A percentile compares a stretch with the other conserved stretches of the same genome.
These are phyloP conservation scores for Pterocles gutturalis DNA, from an alignment of 2,113 vertebrate genomes.

Conservation along the genomic window DNA sequence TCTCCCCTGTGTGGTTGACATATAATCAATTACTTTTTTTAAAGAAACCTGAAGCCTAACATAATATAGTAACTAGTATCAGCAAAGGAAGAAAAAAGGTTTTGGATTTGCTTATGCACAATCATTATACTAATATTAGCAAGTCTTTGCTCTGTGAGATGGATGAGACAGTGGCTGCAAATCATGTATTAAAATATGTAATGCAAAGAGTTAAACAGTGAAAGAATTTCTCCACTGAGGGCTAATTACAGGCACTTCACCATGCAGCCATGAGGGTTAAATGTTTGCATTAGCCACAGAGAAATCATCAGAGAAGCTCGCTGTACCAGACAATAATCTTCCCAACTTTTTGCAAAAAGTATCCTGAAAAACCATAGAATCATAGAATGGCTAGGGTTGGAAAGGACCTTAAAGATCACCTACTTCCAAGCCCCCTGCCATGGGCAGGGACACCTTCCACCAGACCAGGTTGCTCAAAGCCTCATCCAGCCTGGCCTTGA, in stretches of 20 bases:
- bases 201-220: background rate
- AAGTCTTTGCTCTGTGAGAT: background rate
- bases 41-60: background rate
- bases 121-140: background rate
- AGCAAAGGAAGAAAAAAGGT: background rate
- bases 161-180: background rate
- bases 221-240: background rate
- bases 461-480: no score
- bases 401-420: no score
- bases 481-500: no score
- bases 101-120: background rate
- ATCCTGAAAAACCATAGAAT: background rate
- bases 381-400: no score
- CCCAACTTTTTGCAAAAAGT: background rate
- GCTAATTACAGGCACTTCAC: background rate
- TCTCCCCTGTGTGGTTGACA: background rate
- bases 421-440: no score
- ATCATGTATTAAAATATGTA: background rate
- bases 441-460: no score
- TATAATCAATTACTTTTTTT: background rate
- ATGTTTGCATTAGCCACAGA: background rate
- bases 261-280: background rate
- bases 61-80: background rate
- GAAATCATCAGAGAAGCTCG: background rate
- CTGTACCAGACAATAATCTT: background rate